Evolutionary conservation across 2,797 vertebrate genomes (phyloP), one percentile per base, ranked within the genome.

Genomic region (Passerculus sandwichensis): DNA sequence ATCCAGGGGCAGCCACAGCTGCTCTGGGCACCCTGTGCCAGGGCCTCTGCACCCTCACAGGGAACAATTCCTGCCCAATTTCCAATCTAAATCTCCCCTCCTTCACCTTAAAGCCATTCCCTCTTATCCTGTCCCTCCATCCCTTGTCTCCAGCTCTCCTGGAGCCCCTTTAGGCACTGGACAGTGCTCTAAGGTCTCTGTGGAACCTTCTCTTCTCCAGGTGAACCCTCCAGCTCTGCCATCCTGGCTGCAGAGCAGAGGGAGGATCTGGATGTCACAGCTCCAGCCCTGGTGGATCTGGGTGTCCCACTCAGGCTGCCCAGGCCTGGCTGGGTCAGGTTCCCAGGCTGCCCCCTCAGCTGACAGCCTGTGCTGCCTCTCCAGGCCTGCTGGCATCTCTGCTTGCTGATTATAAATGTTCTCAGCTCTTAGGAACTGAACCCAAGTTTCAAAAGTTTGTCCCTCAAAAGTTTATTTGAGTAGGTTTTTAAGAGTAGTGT

Each of bases 61-160:
- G 22, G 34, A 48, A 4, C 0, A 27, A 50, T 69, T 50, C 5
- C 36, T 50, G 3, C 22, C 26, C 9, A 36, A 8, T 19, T 32
- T 36, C 22, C 16, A 2, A 7, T 29, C 26, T 25, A 36, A 48
- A 61, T 27, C 13, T 36, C 11, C 9, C 8, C 9, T 69, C 9
- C 13, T 47, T 36, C 36, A 50, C 3, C 4, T 20, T 29, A 23
- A 82, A 38, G 32, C 23, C 15, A 23, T 82, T 36, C 19, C 7
- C 5, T 10, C 0, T 11, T 54, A 3, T 34, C 19, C n/a, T 40
- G 6, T 47, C 21, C 1, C 30, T 75, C 30, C 26, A 48, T 2
- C 10, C 45, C 13, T 17, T 56, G 6, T 62, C 42, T 56, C 48
- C 71, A 62, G 27, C 22, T 44, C 32, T 38, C 6, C 2, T 70